Evolutionary conservation across 2,888 invertebrate species (phyloP).

Genomic region (Lithophane ornitopus): DNA sequence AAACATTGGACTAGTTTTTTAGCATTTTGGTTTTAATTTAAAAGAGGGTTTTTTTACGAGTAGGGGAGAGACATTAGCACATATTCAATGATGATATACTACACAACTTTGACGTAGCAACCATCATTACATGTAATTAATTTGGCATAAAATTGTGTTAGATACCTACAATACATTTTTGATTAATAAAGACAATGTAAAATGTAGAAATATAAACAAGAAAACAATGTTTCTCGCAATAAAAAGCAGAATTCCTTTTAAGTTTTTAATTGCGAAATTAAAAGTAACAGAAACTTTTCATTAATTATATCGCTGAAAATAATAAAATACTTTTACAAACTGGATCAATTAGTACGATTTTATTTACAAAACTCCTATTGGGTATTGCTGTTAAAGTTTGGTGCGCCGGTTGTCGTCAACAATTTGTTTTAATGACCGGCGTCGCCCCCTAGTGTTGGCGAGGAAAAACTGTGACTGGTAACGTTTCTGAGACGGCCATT

Average conservation of each 20-base stretch:
- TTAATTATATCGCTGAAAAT: slow-evolving; percentile 63
- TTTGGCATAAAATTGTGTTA: neutral
- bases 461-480: slow-evolving; percentile 82
- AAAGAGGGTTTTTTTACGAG: neutral
- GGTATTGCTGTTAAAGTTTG: slow-evolving; percentile 62
- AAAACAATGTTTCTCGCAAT: slow-evolving; percentile 31
- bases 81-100: neutral
- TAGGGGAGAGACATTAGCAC: neutral
- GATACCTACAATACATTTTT: neutral
- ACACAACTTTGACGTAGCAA: neutral
- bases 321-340: slow-evolving; percentile 66
- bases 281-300: slow-evolving; percentile 56
- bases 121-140: neutral
- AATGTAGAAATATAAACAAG: slow-evolving; percentile 35
- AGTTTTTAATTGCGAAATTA: slow-evolving; percentile 63
- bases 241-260: slow-evolving; percentile 46
- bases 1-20: slow-evolving; percentile 34
- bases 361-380: slow-evolving; percentile 64
- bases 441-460: slow-evolving; percentile 76
- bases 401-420: slow-evolving; percentile 82
- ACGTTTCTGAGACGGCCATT: slow-evolving; percentile 84
- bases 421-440: slow-evolving; percentile 84
- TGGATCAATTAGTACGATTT: slow-evolving; percentile 72
- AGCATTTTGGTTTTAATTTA: slow-evolving; percentile 17
- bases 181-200: slow-evolving; percentile 21